Evolutionary conservation across 2,888 invertebrate species (phyloP), one percentile per base, ranked within the genome.

Genomic region (Chaetoderma sp.): DNA sequence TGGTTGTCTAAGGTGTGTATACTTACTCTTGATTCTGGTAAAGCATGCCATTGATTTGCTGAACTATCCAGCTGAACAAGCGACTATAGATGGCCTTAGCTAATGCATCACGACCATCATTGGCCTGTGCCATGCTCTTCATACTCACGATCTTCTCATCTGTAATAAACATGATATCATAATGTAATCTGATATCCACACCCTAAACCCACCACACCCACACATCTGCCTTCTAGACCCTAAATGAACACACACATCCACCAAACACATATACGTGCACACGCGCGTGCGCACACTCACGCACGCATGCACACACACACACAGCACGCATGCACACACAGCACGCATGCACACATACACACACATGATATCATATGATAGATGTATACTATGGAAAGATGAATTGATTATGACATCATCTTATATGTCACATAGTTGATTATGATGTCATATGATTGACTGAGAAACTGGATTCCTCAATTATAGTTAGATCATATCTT

Each of bases 11-110:
- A n/a, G n/a, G n/a, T n/a, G n/a, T n/a, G n/a, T n/a, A n/a, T n/a
- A n/a, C n/a, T n/a, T n/a, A n/a, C n/a, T n/a, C n/a, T n/a, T n/a
- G n/a, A n/a, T n/a, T n/a, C n/a, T n/a, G n/a, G n/a, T n/a, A n/a
- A n/a, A 84, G 75, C 60, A 82, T 71, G 58, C 77, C 75, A 69
- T 85, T 85, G 33, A 84, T 79, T 49, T 82, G 82, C 42, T 79
- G 75, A 16, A 85, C 83, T 59, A 83, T 83, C 85, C 85, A 85
- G 45, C 79, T 78, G 65, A 85, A 85, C 67, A 85, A 68, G 1
- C 83, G 71, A 47, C 79, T 79, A 67, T 85, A 85, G 23, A 85
- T 68, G 10, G 84, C 74, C 69, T 83, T 84, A 33, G 83, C 80
- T 27, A 84, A 71, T 6, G 84, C 84, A 65, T 84, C 82, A 8